Evolutionary conservation across 1,140 invertebrate genomes (phyloP).

Genomic region (Drosophila lacertosa): DNA sequence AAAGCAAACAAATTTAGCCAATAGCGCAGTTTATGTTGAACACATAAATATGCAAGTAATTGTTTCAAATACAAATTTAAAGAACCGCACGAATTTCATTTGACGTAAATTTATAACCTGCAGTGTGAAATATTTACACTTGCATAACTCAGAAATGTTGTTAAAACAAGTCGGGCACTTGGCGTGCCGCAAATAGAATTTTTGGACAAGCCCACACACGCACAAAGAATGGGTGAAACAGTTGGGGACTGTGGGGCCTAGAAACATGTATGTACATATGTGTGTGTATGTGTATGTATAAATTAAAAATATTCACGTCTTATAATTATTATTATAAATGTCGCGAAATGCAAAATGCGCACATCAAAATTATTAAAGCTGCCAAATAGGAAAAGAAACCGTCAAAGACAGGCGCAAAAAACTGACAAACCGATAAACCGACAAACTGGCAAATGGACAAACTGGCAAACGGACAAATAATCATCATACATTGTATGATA

Average conservation of each 20-base stretch:
- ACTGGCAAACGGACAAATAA: slow-evolving; percentile 17
- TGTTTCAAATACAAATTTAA: slow-evolving; percentile 3
- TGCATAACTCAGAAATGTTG: slow-evolving; percentile 42
- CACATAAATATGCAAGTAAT: slow-evolving; percentile 12
- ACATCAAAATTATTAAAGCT: slow-evolving; percentile 42
- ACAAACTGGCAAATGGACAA: slow-evolving; percentile 9
- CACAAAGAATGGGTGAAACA: background rate
- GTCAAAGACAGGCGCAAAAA: slow-evolving; percentile 1
- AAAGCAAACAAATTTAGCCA: slow-evolving; percentile 6
- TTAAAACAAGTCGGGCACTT: slow-evolving; percentile 24
- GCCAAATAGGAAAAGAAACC: slow-evolving; percentile 31
- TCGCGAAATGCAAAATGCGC: slow-evolving; percentile 45
- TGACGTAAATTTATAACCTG: slow-evolving; percentile 26
- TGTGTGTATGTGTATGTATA: slow-evolving; percentile 29
- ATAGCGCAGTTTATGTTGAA: slow-evolving; percentile 1
- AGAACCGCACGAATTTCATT: slow-evolving; percentile 38
- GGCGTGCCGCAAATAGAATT: slow-evolving; percentile 39
- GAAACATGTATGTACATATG: too few relatives aligned
- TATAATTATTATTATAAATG: slow-evolving; percentile 40
- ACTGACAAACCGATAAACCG: too few relatives aligned
- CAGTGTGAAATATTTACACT: slow-evolving; percentile 38
- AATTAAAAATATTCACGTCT: slow-evolving; percentile 47
- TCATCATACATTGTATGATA: slow-evolving; percentile 7
- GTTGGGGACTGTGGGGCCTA: background rate
- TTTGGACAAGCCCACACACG: slow-evolving; percentile 34